Evolutionary conservation across 2,113 vertebrate genomes (phyloP), one percentile per base, ranked within the genome.

Genomic region (Maccullochella peelii): DNA sequence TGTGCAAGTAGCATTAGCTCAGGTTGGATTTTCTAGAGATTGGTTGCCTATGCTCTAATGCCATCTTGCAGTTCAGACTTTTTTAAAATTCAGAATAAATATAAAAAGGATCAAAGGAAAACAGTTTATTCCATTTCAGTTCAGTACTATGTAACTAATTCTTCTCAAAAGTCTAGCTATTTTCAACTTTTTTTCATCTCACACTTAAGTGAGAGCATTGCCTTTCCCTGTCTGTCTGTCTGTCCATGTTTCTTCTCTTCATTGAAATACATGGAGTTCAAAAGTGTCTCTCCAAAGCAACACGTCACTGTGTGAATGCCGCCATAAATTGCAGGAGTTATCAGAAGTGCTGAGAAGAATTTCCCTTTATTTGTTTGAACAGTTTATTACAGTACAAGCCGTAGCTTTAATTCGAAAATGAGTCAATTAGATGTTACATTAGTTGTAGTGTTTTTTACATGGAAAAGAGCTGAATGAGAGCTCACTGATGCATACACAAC

Each of bases 211-310:
- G 15, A 15, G 42, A 50, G 66, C 2, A 2, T 57, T 40, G 15
- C 40, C 68, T 16, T 12, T 50, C 36, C 14, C 30, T 52, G 9
- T 79, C n/a, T 40, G n/a, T n/a, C n/a, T n/a, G n/a, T n/a, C n/a
- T n/a, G n/a, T n/a, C n/a, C n/a, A n/a, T n/a, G n/a, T n/a, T n/a
- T n/a, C n/a, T 49, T 36, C 14, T 55, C 55, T 75, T 69, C 8
- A 76, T n/a, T 54, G n/a, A 61, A 76, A 62, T 44, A 18, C 33
- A 44, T 14, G 18, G 10, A 30, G 66, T 79, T 76, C 73, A 62
- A n/a, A 70, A 62, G 72, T 70, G 36, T 83, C 8, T 71, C 58
- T 71, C 49, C 68, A 73, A 71, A 80, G 55, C 70, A 75, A 63
- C 63, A 63, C 36, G 0, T 69, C 70, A 20, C n/a, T 16, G 69